Percentiles rank a stretch among this genome's conserved stretches.
These are phyloP conservation scores for Chymomyza costata DNA, from an alignment of 1,140 invertebrate species.

Conservation along the genomic window DNA sequence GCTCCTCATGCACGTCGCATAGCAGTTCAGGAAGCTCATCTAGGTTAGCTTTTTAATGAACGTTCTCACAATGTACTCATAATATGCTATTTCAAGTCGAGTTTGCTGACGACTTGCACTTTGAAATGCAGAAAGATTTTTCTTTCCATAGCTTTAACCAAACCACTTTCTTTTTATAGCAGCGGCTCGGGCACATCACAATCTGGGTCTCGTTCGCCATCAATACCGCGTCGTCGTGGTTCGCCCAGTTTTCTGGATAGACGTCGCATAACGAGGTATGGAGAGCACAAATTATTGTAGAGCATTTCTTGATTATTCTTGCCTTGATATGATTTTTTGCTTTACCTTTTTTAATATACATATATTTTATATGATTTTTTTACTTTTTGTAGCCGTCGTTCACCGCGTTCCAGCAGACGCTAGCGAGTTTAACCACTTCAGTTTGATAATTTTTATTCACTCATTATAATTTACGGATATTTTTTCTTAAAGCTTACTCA, in stretches of 20 bases:
- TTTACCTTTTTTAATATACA: constrained; percentile 27
- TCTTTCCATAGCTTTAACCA: neutral
- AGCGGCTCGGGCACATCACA: constrained; percentile 64
- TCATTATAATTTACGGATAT: constrained; percentile 30
- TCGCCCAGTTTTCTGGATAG: constrained; percentile 93
- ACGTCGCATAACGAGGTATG: constrained; percentile 92
- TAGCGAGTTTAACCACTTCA: constrained; percentile 44
- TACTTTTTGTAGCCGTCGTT: constrained; percentile 76
- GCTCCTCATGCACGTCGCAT: constrained; percentile 77
- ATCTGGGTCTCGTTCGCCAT: constrained; percentile 84
- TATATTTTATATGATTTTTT: constrained; percentile 67
- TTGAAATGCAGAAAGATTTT: no score
- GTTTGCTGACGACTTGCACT: no score
- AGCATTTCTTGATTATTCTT: constrained; percentile 16
- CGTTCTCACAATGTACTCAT: no score
- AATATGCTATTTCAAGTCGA: no score
- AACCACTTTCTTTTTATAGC: constrained; percentile 13
- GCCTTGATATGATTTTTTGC: constrained; percentile 5
- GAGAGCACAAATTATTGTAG: constrained; percentile 5
- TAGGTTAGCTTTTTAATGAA: constrained; percentile 19
- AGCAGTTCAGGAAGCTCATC: constrained; percentile 70
- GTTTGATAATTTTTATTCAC: constrained; percentile 38
- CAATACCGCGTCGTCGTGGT: constrained; percentile 89
- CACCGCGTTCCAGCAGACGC: constrained; percentile 72
- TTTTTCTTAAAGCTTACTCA: constrained; percentile 55